Evolutionary conservation across 2,797 vertebrate species (phyloP).

Genomic region (Rhinophrynus dorsalis): DNA sequence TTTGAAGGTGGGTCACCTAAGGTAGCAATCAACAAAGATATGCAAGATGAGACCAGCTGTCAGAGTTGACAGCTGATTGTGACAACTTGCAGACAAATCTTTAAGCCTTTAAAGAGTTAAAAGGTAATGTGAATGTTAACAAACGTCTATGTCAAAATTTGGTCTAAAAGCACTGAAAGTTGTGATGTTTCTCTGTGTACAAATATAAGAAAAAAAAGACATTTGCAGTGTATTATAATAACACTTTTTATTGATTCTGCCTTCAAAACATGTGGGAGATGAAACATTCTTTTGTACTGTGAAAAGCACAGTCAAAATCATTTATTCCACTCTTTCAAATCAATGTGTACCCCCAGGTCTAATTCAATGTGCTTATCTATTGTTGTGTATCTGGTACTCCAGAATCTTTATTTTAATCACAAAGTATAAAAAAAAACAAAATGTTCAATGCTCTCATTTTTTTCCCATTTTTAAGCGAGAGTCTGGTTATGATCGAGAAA

Average conservation of each 20-base stretch:
- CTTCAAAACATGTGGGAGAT: conserved; percentile 41
- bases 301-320: conserved; percentile 33
- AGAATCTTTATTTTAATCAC: conserved; percentile 39
- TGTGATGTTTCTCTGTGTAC: conserved; percentile 27
- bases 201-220: conserved; percentile 11
- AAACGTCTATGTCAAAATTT: conserved; percentile 10
- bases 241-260: conserved; percentile 43
- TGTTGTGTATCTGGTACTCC: conserved; percentile 29
- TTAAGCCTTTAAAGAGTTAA: neutral
- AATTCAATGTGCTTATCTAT: conserved; percentile 8
- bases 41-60: too few relatives aligned
- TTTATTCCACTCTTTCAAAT: conserved; percentile 40
- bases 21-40: too few relatives aligned
- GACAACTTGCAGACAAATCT: too few relatives aligned
- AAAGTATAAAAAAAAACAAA: conserved; percentile 14
- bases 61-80: too few relatives aligned
- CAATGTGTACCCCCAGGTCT: conserved; percentile 36
- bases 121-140: too few relatives aligned
- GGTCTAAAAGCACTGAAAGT: neutral
- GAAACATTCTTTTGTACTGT: conserved; percentile 36
- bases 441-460: conserved; percentile 1
- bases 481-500: neutral
- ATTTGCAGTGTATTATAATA: conserved; percentile 43
- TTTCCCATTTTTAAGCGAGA: neutral
- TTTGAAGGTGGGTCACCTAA: too few relatives aligned